Conservation (phyloP, 2,797 vertebrate genomes). For the Florisuga fusca region DNA sequence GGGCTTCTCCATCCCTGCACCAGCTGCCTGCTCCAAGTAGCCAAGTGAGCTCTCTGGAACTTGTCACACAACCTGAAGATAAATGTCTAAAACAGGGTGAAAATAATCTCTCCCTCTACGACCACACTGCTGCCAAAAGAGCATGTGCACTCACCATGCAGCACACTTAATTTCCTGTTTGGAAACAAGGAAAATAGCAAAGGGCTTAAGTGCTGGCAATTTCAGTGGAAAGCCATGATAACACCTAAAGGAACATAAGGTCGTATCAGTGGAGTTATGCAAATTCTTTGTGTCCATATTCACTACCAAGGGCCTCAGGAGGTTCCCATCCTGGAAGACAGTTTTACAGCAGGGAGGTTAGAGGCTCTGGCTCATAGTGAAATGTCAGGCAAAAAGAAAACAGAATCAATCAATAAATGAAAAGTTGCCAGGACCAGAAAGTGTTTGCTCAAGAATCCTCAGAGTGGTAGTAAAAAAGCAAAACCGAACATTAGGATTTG, state of each 20-base stretch:
- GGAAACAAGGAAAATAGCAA: conserved; percentile 27
- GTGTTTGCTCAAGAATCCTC: neutral
- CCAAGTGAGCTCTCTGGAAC: neutral
- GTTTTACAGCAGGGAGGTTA: neutral
- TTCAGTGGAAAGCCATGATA: neutral
- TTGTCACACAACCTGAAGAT: neutral
- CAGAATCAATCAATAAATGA: neutral
- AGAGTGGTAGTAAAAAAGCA: neutral
- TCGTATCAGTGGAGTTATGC: neutral
- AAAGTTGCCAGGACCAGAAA: neutral
- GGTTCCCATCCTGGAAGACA: neutral
- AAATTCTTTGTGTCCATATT: neutral
- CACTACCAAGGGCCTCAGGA: neutral
- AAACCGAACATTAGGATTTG: neutral
- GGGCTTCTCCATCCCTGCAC: neutral
- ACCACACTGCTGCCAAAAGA: neutral
- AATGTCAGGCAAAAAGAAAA: neutral
- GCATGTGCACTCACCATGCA: neutral
- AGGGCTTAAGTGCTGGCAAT: neutral
- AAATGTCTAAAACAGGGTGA: neutral
- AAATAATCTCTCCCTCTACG: neutral
- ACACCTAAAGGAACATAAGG: conserved; percentile 41
- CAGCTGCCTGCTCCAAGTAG: neutral
- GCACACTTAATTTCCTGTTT: conserved; percentile 50
- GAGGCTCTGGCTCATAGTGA: neutral